Base-by-base conservation (phyloP, 2,797 vertebrate genomes). In the Pangasius djambal region DNA sequence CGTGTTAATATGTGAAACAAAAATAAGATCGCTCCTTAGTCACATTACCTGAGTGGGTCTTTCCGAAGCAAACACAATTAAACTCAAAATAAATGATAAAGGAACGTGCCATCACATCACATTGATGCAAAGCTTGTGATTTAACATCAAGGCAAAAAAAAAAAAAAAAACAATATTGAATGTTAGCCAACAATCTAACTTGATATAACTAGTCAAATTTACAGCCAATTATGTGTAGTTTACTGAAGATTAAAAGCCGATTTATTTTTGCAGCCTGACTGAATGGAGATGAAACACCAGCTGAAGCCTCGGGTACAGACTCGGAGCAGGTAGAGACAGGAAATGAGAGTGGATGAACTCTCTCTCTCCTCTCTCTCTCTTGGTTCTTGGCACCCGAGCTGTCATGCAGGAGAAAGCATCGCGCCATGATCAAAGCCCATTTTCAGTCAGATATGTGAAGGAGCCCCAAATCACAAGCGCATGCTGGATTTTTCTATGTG, bases 361-460 rank as follows among this genome's bases (percentile, higher is more conserved):
- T 85, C 57, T 28, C 34, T 40, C 79, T 48, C 85, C 50, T 20
- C 77, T 34, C 50, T 34, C 79, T 48, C 85, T 87, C 55, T 84
- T 61, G 40, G 72, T 79, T 87, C 61, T 88, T 88, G 90, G 88
- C 88, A 88, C 20, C 48, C 7, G 25, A 74, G 86, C 87, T 88
- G 91, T 90, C 91, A 90, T 86, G 89, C 90, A 88, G 79, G 85
- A 74, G 87, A 89, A 85, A 85, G 88, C 59, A 86, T 75, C 72
- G 87, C 34, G 79, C 88, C 70, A 37, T 91, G 91, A 92, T 91
- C 92, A 92, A 90, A 91, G 90, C 44, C 52, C 75, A 34, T 89
- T 91, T 90, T 86, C 87, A 55, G 48, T 40, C 59, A 85, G 82
- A 85, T n/a, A 86, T 82, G 48, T 83, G 78, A 75, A 77, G 85